Percentiles rank a stretch among this genome's conserved stretches.
These are phyloP conservation scores for Scaptomyza flava DNA, from an alignment of 2,888 invertebrate species.

Conservation along the genomic window DNA sequence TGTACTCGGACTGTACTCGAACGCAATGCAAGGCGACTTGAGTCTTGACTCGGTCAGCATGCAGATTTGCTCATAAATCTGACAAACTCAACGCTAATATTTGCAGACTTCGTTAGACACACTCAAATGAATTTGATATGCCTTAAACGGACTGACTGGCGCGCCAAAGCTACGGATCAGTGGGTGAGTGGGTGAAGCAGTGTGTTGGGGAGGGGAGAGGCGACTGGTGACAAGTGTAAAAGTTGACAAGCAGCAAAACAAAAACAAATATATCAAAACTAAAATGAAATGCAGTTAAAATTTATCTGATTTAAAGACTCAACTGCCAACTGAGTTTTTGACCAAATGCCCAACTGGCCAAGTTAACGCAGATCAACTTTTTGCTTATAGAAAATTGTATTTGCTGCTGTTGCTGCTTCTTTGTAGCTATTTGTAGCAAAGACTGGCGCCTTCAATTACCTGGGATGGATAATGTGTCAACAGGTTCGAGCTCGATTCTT, in stretches of 20 bases:
- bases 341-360: conserved; percentile 56
- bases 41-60: conserved; percentile 67
- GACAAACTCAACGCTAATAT: conserved; percentile 80
- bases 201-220: neutral
- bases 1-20: conserved; percentile 15
- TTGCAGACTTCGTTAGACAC: conserved; percentile 80
- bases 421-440: neutral
- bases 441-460: conserved; percentile 54
- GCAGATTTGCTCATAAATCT: conserved; percentile 81
- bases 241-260: conserved; percentile 68
- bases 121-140: conserved; percentile 79
- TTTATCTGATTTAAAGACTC: conserved; percentile 68
- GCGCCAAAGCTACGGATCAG: conserved; percentile 11
- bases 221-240: conserved; percentile 71
- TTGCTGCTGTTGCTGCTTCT: neutral
- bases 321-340: conserved; percentile 30
- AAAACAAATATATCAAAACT: conserved; percentile 4
- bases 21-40: conserved; percentile 12
- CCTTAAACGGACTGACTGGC: conserved; percentile 72
- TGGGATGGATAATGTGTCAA: conserved; percentile 51
- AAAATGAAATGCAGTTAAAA: conserved; percentile 67
- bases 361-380: conserved; percentile 16
- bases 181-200: neutral
- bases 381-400: neutral
- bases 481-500: conserved; percentile 32